These are phyloP conservation scores for Brotula barbata DNA, from an alignment of 2,797 vertebrate genomes.

Conservation along the genomic window DNA sequence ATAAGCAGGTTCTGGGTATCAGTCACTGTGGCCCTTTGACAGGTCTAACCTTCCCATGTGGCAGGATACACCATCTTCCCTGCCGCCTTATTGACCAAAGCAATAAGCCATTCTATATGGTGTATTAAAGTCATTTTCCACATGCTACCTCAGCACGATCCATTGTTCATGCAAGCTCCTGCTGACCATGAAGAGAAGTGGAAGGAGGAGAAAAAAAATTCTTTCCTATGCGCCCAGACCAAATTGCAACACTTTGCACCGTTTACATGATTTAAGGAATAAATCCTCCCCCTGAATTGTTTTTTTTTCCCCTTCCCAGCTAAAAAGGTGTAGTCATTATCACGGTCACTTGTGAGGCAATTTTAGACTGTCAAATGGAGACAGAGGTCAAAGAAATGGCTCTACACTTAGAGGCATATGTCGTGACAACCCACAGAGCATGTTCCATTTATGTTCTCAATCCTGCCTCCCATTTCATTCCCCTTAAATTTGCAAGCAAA, in stretches of 20 bases:
- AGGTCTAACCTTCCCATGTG: conserved; percentile 98
- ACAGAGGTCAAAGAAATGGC: conserved; percentile 78
- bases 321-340: conserved; percentile 89
- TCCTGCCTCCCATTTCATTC: conserved; percentile 52
- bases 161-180: conserved; percentile 98
- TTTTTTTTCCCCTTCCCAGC: conserved; percentile 71
- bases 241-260: conserved; percentile 92
- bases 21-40: conserved; percentile 91
- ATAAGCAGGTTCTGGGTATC: conserved; percentile 92
- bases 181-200: conserved; percentile 87
- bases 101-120: conserved; percentile 99
- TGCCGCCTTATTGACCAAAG: conserved; percentile 99
- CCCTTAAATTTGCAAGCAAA: conserved; percentile 77
- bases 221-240: conserved; percentile 75
- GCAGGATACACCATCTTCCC: conserved; percentile 93
- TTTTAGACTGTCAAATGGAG: conserved; percentile 83
- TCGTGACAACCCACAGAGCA: conserved; percentile 81
- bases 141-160: conserved; percentile 99
- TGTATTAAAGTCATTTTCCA: conserved; percentile 99
- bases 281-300: conserved; percentile 78
- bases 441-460: conserved; percentile 75
- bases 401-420: conserved; percentile 83
- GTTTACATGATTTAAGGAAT: conserved; percentile 89
- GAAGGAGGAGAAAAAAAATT: conserved; percentile 13
- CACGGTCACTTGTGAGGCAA: conserved; percentile 83